Evolutionary conservation across 2,797 vertebrate genomes (phyloP).

Genomic region (Myotis findleyi): DNA sequence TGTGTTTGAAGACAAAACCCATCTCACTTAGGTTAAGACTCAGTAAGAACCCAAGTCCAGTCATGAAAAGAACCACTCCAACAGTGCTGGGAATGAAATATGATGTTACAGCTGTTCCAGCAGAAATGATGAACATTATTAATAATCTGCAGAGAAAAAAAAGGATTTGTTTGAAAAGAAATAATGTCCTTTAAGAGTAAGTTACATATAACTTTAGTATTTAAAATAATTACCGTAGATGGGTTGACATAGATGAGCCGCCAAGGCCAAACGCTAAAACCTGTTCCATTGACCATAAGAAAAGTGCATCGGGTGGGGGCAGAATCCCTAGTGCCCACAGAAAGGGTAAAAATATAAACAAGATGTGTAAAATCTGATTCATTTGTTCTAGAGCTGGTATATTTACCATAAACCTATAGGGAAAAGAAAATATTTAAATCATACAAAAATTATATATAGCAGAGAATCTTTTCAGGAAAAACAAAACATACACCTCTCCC

Average conservation of each 20-base stretch:
- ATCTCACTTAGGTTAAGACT: constrained; percentile 96
- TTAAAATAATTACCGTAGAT: constrained; percentile 91
- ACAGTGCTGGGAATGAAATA: constrained; percentile 96
- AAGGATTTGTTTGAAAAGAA: constrained; percentile 82
- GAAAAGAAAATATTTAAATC: constrained; percentile 83
- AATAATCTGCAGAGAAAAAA: constrained; percentile 91
- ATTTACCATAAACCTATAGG: constrained; percentile 91
- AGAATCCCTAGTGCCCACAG: constrained; percentile 97
- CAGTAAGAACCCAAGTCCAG: constrained; percentile 95
- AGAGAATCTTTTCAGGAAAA: constrained; percentile 35
- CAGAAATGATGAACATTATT: constrained; percentile 94
- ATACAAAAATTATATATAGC: neutral
- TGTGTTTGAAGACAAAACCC: constrained; percentile 84
- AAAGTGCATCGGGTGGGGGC: constrained; percentile 95
- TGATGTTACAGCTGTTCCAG: constrained; percentile 90
- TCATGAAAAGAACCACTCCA: constrained; percentile 95
- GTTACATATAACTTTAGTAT: constrained; percentile 34
- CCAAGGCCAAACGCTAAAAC: constrained; percentile 95
- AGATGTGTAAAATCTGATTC: constrained; percentile 95
- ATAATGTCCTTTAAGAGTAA: constrained; percentile 71
- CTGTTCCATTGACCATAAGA: constrained; percentile 98
- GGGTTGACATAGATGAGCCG: constrained; percentile 97
- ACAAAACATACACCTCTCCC: neutral
- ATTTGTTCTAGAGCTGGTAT: constrained; percentile 92
- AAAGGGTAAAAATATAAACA: constrained; percentile 96